Evolutionary conservation across 2,113 vertebrate species (phyloP).

Genomic region (Hemicordylus capensis): DNA sequence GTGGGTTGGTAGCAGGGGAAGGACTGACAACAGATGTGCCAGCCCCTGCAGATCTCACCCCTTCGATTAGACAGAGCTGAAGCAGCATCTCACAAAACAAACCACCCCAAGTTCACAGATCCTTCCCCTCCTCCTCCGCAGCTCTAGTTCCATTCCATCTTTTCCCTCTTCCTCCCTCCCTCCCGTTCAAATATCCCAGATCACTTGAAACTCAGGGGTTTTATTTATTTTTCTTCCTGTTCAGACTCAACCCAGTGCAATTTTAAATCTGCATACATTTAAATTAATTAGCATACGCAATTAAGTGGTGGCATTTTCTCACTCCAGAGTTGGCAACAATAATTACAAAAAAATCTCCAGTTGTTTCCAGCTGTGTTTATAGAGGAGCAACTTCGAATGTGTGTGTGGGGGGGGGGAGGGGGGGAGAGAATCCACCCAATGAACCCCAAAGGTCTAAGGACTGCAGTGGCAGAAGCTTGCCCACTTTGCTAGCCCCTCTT

Average conservation of each 20-base stretch:
- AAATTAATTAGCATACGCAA: constrained; percentile 32
- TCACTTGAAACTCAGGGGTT: neutral
- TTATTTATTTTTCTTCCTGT: neutral
- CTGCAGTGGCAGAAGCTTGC: neutral
- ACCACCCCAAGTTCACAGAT: neutral
- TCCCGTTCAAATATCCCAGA: neutral
- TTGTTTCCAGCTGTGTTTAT: constrained; percentile 26
- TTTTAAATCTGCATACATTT: constrained; percentile 38
- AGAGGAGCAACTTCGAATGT: neutral
- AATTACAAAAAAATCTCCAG: constrained; percentile 25
- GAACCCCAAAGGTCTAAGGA: neutral
- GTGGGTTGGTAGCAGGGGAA: neutral
- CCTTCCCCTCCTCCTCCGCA: neutral
- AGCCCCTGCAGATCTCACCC: too few relatives aligned
- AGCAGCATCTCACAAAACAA: neutral
- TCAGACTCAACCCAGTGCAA: neutral
- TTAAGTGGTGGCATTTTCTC: constrained; percentile 26
- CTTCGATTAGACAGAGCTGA: too few relatives aligned
- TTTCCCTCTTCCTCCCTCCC: too few relatives aligned
- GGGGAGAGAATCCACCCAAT: neutral
- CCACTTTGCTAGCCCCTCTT: neutral
- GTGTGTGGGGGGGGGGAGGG: too few relatives aligned
- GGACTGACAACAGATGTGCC: too few relatives aligned
- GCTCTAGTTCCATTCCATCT: too few relatives aligned
- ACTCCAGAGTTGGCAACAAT: constrained; percentile 18